Percentiles rank a stretch among this genome's conserved stretches.
phyloP scores from a whole-genome alignment of 2,888 invertebrate species.

The Amphimallon solstitiale region DNA sequence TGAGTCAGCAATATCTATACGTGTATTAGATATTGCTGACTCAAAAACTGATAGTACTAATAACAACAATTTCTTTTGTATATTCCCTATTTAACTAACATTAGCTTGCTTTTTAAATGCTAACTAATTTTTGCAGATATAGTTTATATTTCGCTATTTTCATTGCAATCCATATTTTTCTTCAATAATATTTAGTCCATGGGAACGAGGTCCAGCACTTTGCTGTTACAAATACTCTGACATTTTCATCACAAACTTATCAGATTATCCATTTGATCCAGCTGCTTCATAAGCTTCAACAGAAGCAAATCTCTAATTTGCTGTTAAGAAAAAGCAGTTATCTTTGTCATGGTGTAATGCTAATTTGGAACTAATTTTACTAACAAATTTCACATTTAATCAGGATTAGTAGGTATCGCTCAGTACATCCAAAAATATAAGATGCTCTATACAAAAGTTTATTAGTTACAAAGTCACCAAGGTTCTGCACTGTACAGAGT shows the following conservation, averaged over 20 bases:
- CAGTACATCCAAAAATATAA: slow-evolving; percentile 87
- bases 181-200: slow-evolving; percentile 88
- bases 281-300: slow-evolving; percentile 91
- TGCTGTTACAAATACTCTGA: slow-evolving; percentile 81
- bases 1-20: too few relatives aligned
- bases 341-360: slow-evolving; percentile 92
- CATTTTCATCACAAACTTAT: slow-evolving; percentile 82
- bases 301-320: slow-evolving; percentile 90
- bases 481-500: slow-evolving; percentile 92
- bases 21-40: too few relatives aligned
- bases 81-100: too few relatives aligned
- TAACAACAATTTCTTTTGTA: too few relatives aligned
- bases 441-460: slow-evolving; percentile 91
- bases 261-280: slow-evolving; percentile 90
- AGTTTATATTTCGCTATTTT: slow-evolving; percentile 95
- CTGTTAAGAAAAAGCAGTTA: slow-evolving; percentile 91
- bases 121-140: slow-evolving; percentile 89
- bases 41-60: too few relatives aligned
- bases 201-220: slow-evolving; percentile 82
- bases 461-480: slow-evolving; percentile 93
- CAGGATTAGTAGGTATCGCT: slow-evolving; percentile 91
- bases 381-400: slow-evolving; percentile 97
- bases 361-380: slow-evolving; percentile 89
- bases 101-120: slow-evolving; percentile 89
- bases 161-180: slow-evolving; percentile 96